phyloP scores from a whole-genome alignment of 2,888 invertebrate genomes.

The Athetis lepigone region DNA sequence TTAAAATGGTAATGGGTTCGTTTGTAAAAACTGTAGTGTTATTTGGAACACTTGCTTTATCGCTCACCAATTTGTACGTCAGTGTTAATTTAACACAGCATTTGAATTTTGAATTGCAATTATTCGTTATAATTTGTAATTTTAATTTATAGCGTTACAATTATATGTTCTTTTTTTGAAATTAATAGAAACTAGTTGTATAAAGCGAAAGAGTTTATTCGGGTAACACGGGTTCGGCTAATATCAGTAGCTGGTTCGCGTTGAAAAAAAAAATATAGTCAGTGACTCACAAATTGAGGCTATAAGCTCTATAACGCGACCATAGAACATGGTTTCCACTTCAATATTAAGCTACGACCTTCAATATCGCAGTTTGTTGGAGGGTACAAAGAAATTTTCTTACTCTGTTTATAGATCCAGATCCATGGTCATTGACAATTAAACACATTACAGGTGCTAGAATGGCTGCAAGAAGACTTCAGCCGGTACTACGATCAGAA shows the following conservation, averaged over 20 bases:
- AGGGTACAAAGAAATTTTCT: background rate
- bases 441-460: constrained; percentile 91
- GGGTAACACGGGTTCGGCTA: no score
- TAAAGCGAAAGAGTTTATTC: no score
- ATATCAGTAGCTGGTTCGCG: no score
- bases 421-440: constrained; percentile 11
- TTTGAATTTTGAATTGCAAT: constrained; percentile 16
- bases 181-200: no score
- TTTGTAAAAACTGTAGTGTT: constrained; percentile 37
- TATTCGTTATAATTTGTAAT: background rate
- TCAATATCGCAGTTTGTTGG: no score
- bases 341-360: no score
- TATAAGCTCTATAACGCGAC: no score
- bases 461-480: constrained; percentile 98
- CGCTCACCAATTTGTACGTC: constrained; percentile 7
- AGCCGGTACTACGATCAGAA: constrained; percentile 96
- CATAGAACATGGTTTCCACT: no score
- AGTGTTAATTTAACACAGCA: constrained; percentile 19
- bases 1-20: constrained; percentile 28
- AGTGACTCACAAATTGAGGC: no score
- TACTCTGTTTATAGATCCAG: background rate
- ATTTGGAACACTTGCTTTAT: constrained; percentile 36
- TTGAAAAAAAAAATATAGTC: no score
- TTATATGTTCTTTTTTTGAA: background rate
- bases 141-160: background rate